Evolutionary conservation across 1,140 invertebrate genomes (phyloP), one percentile per base, ranked within the genome.

Genomic region (Magallana angulata): DNA sequence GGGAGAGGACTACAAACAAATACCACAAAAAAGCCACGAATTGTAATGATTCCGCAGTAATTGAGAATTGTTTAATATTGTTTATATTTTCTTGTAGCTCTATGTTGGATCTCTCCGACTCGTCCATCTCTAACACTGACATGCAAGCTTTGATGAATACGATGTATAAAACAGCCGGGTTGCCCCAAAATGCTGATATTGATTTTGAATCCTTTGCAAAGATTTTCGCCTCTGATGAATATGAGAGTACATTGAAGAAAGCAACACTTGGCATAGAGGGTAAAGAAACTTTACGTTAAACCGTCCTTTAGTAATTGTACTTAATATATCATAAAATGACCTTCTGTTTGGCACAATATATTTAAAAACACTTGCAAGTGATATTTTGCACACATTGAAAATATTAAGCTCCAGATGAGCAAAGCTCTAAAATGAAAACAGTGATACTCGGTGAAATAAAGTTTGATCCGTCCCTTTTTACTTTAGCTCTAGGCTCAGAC

Each of bases 191-290:
- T 14, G 58, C 86, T 7, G 88, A 91, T 6, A 88, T 91, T 57
- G 85, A 89, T 11, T 85, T 91, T 7, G 86, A 80, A 59, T 68
- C 64, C 1, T 91, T 91, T 58, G 87, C 90, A 64, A 87, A 85
- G 57, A 88, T 91, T 11, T 91, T 91, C 81, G 90, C 89, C 4
- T 90, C 89, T 1, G 91, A 90, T 11, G 91, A 91, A 58, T 90
- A 91, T 85, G 88, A 88, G 57, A 80, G 80, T 1, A 90, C 89
- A 16, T 68, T 91, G 1, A 82, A 89, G 80, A 87, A 89, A 48
- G 91, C 91, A 12, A 88, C 88, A 7, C 86, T 91, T 6, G 84
- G 80, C 58, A 57, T 85, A 82, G 80, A 85, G 9, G 82, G 84
- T 85, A 59, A 81, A 56, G 16, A 7, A 7, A 48, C 12, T 81